These are phyloP conservation scores for Poeciliopsis prolifica DNA, from an alignment of 2,113 vertebrate species.

Conservation along the genomic window DNA sequence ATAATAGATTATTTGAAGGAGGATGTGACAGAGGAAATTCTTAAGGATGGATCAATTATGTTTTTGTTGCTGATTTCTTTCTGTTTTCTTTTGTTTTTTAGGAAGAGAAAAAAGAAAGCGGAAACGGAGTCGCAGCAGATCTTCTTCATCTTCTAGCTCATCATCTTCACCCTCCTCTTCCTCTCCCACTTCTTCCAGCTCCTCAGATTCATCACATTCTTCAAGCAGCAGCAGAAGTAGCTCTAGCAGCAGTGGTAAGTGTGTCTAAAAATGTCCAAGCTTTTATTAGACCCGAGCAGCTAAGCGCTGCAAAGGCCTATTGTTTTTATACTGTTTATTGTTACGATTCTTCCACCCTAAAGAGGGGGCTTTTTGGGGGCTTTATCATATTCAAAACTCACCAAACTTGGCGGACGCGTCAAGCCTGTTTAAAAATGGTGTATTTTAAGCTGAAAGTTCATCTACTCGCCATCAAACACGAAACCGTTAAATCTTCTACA, in stretches of 20 bases:
- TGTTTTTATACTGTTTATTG: no score
- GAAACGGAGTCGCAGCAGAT: constrained; percentile 86
- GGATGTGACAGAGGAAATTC: not conserved
- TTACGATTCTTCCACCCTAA: no score
- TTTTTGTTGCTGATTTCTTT: not conserved
- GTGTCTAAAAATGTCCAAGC: not conserved
- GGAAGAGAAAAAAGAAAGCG: constrained; percentile 83
- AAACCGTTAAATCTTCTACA: no score
- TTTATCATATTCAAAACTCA: no score
- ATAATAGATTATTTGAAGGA: not conserved
- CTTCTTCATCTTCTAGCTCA: constrained; percentile 81
- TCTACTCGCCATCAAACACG: no score
- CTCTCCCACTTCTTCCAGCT: constrained; percentile 72
- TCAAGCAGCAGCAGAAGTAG: constrained; percentile 71
- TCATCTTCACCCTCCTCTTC: constrained; percentile 72
- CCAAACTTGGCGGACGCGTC: no score
- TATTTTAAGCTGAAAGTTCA: no score
- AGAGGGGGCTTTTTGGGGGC: no score
- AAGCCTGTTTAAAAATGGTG: no score
- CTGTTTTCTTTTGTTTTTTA: constrained; percentile 28
- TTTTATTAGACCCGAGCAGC: no score
- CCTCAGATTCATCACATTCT: constrained; percentile 69
- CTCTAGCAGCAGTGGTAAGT: constrained; percentile 82
- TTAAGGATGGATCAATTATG: not conserved
- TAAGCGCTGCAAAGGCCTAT: no score